phyloP scores from a whole-genome alignment of 2,888 invertebrate species.

The Hypomecis atomaria region DNA sequence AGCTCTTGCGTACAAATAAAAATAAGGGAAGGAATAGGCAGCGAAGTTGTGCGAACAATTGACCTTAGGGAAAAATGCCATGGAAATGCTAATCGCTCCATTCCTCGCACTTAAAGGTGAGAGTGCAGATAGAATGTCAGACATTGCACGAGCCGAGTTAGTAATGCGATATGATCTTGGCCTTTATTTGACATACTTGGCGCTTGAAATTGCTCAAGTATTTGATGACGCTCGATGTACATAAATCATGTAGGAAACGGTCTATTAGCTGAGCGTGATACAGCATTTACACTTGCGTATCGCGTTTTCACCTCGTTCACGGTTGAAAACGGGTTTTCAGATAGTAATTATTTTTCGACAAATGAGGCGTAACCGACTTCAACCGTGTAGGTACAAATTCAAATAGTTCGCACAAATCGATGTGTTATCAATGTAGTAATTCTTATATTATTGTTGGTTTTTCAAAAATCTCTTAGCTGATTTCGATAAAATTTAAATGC shows the following conservation, averaged over 20 bases:
- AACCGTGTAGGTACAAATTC: too few relatives aligned
- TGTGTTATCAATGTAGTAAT: too few relatives aligned
- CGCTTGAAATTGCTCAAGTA: not conserved
- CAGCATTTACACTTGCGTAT: too few relatives aligned
- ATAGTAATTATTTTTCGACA: too few relatives aligned
- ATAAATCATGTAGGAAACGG: not conserved
- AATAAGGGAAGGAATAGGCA: conserved; percentile 19
- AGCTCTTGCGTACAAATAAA: conserved; percentile 25
- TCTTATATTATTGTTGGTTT: too few relatives aligned
- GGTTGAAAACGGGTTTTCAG: too few relatives aligned
- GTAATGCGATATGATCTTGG: conserved; percentile 15
- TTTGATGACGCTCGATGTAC: not conserved
- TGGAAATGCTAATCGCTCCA: conserved; percentile 76
- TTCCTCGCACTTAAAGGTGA: conserved; percentile 69
- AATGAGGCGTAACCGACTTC: too few relatives aligned
- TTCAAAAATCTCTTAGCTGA: too few relatives aligned
- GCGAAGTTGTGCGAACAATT: conserved; percentile 28
- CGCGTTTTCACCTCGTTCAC: too few relatives aligned
- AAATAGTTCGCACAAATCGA: too few relatives aligned
- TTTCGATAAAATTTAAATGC: too few relatives aligned
- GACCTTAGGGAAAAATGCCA: conserved; percentile 74
- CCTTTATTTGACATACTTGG: conserved; percentile 29
- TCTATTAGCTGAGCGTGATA: not conserved
- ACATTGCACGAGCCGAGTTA: not conserved
- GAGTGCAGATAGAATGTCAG: conserved; percentile 59